A percentile compares a stretch with the other conserved stretches of the same genome.
Conservation (phyloP, 2,888 invertebrate genomes). For the Hypomecis atomaria region DNA sequence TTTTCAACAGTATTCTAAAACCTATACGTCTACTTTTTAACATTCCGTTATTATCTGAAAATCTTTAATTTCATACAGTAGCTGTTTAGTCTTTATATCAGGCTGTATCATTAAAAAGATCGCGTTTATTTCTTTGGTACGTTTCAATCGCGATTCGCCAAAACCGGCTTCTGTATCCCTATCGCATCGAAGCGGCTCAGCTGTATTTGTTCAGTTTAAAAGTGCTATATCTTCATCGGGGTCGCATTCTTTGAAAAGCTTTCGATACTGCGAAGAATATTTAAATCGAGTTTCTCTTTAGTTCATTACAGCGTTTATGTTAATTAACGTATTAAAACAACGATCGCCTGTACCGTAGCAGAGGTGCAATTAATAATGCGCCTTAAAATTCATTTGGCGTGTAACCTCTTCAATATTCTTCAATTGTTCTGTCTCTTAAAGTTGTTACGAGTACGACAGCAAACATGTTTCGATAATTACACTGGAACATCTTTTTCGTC, state of each 20-base stretch:
- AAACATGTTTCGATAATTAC: conserved; percentile 29
- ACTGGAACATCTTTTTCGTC: conserved; percentile 33
- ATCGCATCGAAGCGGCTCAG: conserved; percentile 54
- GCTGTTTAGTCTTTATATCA: not conserved
- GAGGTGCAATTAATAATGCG: not conserved
- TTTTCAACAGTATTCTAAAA: too few species aligned
- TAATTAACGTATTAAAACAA: conserved; percentile 15
- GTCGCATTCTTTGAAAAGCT: conserved; percentile 39
- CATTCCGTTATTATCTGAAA: too few species aligned
- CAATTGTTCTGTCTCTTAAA: conserved; percentile 2
- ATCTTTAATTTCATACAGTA: too few species aligned
- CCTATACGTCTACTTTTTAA: too few species aligned
- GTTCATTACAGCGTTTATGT: conserved; percentile 24
- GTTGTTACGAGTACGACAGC: conserved; percentile 11
- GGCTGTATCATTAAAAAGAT: conserved; percentile 49
- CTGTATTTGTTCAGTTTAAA: conserved; percentile 54
- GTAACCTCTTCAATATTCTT: not conserved
- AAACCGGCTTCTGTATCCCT: conserved; percentile 67
- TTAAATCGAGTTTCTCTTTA: conserved; percentile 19
- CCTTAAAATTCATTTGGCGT: not conserved
- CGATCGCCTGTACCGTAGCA: not conserved
- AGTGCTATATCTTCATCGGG: conserved; percentile 43
- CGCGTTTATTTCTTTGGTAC: conserved; percentile 55
- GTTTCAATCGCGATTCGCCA: conserved; percentile 73
- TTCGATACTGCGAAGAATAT: conserved; percentile 16